These are phyloP conservation scores for Trilocha varians DNA, from an alignment of 2,888 invertebrate genomes.

Conservation along the genomic window DNA sequence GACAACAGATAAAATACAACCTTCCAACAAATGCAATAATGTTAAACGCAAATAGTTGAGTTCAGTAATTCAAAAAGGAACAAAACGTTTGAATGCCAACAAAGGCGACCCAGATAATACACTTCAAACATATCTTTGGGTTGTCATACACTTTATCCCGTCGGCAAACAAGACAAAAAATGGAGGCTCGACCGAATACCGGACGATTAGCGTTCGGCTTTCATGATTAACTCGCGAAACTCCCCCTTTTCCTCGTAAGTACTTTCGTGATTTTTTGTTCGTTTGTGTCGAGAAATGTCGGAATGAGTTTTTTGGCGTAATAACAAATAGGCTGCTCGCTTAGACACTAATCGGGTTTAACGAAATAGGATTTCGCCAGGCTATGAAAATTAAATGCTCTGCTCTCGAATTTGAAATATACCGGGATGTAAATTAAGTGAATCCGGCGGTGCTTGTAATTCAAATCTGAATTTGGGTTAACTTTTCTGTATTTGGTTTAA, in stretches of 20 bases:
- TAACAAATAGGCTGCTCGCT: constrained; percentile 53
- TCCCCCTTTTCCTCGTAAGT: constrained; percentile 30
- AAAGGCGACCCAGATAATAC: constrained; percentile 19
- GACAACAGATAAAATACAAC: no score
- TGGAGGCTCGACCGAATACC: constrained; percentile 29
- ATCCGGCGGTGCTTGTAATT: constrained; percentile 40
- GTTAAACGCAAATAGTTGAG: neutral
- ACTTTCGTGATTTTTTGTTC: constrained; percentile 23
- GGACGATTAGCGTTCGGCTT: constrained; percentile 39
- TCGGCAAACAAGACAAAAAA: constrained; percentile 36
- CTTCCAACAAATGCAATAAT: no score
- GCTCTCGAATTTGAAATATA: constrained; percentile 46
- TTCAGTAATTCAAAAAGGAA: neutral
- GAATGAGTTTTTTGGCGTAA: constrained; percentile 36
- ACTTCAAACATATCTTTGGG: constrained; percentile 25
- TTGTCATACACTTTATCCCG: constrained; percentile 25
- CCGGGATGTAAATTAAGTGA: constrained; percentile 49
- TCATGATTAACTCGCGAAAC: constrained; percentile 44
- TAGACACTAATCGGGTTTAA: constrained; percentile 48
- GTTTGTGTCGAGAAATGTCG: constrained; percentile 20
- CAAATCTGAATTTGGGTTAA: constrained; percentile 35
- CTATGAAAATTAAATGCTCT: constrained; percentile 51
- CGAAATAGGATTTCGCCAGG: constrained; percentile 50
- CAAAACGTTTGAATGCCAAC: constrained; percentile 9
- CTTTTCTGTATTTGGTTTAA: constrained; percentile 30